phyloP scores from a whole-genome alignment of 1,140 invertebrate genomes.

The Prorops nasuta region DNA sequence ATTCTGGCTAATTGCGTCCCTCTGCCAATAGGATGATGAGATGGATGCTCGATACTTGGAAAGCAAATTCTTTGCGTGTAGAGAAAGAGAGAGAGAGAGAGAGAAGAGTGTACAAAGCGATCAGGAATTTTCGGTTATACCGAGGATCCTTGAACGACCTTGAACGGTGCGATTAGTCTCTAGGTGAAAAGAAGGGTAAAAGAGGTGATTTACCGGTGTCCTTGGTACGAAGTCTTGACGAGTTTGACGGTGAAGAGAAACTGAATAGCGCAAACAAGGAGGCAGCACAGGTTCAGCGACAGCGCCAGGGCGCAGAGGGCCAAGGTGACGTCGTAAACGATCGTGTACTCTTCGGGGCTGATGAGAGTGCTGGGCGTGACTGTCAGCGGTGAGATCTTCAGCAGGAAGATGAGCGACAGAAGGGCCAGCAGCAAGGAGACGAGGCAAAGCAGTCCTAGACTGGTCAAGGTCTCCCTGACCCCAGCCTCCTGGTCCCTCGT shows the following conservation, averaged over 20 bases:
- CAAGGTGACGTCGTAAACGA: slow-evolving; percentile 87
- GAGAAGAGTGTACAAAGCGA: too few species aligned
- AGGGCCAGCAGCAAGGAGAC: slow-evolving; percentile 80
- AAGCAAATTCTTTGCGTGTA: too few species aligned
- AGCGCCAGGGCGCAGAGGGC: slow-evolving; percentile 84
- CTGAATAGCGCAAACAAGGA: slow-evolving; percentile 90
- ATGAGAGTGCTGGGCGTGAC: slow-evolving; percentile 59
- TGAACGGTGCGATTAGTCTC: too few species aligned
- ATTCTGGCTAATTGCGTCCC: too few species aligned
- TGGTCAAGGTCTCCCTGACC: slow-evolving; percentile 79
- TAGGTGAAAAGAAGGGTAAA: too few species aligned
- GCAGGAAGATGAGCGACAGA: slow-evolving; percentile 78
- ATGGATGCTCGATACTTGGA: too few species aligned
- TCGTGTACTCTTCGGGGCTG: slow-evolving; percentile 74
- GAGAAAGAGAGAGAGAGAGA: too few species aligned
- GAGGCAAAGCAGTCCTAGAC: slow-evolving; percentile 79
- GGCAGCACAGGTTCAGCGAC: slow-evolving; percentile 84
- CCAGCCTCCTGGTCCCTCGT: slow-evolving; percentile 60
- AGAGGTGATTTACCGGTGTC: slow-evolving; percentile 47
- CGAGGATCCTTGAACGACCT: too few species aligned
- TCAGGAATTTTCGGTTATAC: too few species aligned
- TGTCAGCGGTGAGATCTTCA: slow-evolving; percentile 75
- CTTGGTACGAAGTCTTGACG: slow-evolving; percentile 67
- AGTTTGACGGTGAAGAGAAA: slow-evolving; percentile 91
- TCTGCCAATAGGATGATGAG: too few species aligned